Evolutionary conservation across 2,797 vertebrate species (phyloP), one percentile per base, ranked within the genome.

Genomic region (Macropus fuliginosus): DNA sequence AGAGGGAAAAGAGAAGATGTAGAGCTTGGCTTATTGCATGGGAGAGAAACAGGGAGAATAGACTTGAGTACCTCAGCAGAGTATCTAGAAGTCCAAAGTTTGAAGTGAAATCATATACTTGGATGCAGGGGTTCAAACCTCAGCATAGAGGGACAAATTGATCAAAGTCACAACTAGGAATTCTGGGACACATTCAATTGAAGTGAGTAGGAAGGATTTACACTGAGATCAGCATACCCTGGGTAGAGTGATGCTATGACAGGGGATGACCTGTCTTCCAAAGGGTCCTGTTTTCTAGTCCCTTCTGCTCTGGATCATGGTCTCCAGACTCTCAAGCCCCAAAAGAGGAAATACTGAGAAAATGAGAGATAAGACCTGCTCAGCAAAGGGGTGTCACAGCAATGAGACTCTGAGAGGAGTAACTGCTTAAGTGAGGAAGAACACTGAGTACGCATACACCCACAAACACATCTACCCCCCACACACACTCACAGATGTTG

Each of bases 1-100:
- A 94, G 81, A 87, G 90, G 34, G 93, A 96, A 92, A 59, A 14
- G 0, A 31, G 46, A 91, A 92, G 50, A 92, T 57, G 55, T 46
- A 74, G 54, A 66, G 4, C 54, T 50, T 89, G 56, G 9, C 52
- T 91, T 50, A 56, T 57, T 28, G 40, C 91, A 24, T 0, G 5
- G n/a, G 55, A 81, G 74, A 81, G 18, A 21, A 31, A 1, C 74
- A 46, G 92, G 13, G 3, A 90, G 56, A 94, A 90, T 6, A 62
- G 55, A 52, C 29, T 91, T n/a, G 46, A 90, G 56, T 8, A 31
- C n/a, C 55, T 56, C 91, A 74, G 92, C 87, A 29, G 10, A 1
- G 11, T 0, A 74, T 34, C 87, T 90, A 50, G 46, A 91, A 14
- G 55, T 91, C 40, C 74, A 74, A 24, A 95, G 54, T 27, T n/a